Conservation (phyloP, 2,797 vertebrate genomes). For the Myoxocephalus aenaeus region DNA sequence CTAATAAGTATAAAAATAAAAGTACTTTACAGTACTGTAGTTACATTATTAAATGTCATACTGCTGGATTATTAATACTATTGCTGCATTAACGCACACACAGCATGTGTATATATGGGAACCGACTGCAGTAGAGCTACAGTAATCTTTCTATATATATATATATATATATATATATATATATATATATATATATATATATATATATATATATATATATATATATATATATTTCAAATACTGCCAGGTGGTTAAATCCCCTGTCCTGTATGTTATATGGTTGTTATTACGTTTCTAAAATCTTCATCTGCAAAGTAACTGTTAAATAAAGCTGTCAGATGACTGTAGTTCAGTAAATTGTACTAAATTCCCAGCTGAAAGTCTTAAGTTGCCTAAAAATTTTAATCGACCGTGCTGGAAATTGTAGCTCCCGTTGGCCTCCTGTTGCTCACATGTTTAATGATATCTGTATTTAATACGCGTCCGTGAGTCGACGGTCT, state of each 20-base stretch:
- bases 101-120: background rate
- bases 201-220: too few species aligned
- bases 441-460: background rate
- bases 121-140: background rate
- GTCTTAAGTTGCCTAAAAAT: too few species aligned
- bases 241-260: background rate
- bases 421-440: too few species aligned
- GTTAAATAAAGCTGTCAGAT: background rate
- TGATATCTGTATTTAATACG: background rate
- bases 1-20: too few species aligned
- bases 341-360: background rate
- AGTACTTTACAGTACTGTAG: background rate
- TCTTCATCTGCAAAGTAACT: background rate
- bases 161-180: too few species aligned
- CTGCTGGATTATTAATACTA: background rate
- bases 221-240: background rate
- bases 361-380: too few species aligned
- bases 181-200: too few species aligned
- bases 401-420: too few species aligned
- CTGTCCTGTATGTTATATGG: background rate
- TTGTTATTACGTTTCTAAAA: background rate
- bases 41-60: background rate
- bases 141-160: too few species aligned
- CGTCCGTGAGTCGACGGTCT: background rate
- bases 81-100: background rate